Base-by-base conservation (phyloP, 2,113 vertebrate genomes). In the Ptilonorhynchus violaceus region DNA sequence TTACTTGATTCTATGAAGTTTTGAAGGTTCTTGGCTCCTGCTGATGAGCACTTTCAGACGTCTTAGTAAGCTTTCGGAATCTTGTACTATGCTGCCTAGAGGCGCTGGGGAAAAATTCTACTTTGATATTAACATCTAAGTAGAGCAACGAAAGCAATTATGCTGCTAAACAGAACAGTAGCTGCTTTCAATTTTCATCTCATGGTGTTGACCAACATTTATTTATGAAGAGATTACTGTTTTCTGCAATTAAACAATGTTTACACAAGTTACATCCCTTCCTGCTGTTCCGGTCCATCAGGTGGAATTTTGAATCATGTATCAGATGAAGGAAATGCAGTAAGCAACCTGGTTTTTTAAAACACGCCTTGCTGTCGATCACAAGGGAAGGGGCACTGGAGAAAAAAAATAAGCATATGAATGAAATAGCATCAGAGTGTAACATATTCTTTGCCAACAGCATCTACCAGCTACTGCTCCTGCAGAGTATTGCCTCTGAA, bases 241-340 rank as follows among this genome's bases (percentile, higher is more conserved):
- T 94, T 63, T 85, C n/a, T 78, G 49, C 46, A 83, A 59, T 62
- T 64, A 64, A 93, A 28, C 92, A 83, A 78, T 73, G 41, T 91
- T 91, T 84, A 77, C n/a, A 52, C 37, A 58, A 83, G 18, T 20
- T 88, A 35, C 42, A 39, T 84, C 39, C 62, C 59, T 94, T 96
- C 31, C 88, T 91, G 59, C 77, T 88, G 44, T 88, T 96, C 74
- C 88, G 15, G 60, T 92, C 33, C 66, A 46, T 75, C 72, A 81
- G 52, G 55, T 93, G 50, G 85, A 87, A 72, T 88, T 85, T 75
- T 89, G 89, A 92, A 37, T 90, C 73, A 31, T 85, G 66, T 46
- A 47, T 73, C 50, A 97, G 76, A 50, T 95, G 74, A 89, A 96
- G 63, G 42, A 75, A 94, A 96, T 93, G 55, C 85, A 96, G 64